These are phyloP conservation scores for Therioaphis trifolii DNA, from an alignment of 2,888 invertebrate species.

Conservation along the genomic window DNA sequence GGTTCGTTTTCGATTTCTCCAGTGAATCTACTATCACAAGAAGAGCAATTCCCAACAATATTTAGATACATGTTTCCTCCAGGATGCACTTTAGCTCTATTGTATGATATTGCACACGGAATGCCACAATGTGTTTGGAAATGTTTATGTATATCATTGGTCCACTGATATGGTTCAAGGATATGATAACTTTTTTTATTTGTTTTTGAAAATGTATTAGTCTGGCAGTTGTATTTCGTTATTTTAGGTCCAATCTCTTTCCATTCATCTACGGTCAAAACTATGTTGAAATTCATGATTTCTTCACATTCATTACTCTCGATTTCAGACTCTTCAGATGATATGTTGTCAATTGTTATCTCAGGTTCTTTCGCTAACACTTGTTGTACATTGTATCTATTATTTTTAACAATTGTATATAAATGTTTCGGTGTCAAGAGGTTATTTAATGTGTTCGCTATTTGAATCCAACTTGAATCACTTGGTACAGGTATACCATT, in stretches of 20 bases:
- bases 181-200: neutral
- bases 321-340: neutral
- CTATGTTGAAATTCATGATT: slow-evolving; percentile 4
- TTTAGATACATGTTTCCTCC: neutral
- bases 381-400: slow-evolving; percentile 11
- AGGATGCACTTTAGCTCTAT: slow-evolving; percentile 22
- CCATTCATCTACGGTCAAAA: slow-evolving; percentile 8
- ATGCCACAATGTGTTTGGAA: neutral
- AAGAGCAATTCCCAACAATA: neutral
- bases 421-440: neutral
- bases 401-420: neutral
- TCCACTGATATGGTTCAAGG: no score
- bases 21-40: neutral
- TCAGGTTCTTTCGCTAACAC: neutral
- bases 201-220: neutral
- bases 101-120: neutral
- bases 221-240: neutral
- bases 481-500: slow-evolving; percentile 20
- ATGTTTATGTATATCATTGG: no score
- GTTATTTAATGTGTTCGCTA: slow-evolving; percentile 17
- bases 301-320: slow-evolving; percentile 2
- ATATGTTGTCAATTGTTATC: neutral
- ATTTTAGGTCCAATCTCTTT: slow-evolving; percentile 5
- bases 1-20: slow-evolving; percentile 19
- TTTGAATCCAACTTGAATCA: slow-evolving; percentile 7